Percentiles rank a stretch among this genome's conserved stretches.
These are phyloP conservation scores for Limnephilus auricula DNA, from an alignment of 2,888 invertebrate genomes.

Conservation along the genomic window DNA sequence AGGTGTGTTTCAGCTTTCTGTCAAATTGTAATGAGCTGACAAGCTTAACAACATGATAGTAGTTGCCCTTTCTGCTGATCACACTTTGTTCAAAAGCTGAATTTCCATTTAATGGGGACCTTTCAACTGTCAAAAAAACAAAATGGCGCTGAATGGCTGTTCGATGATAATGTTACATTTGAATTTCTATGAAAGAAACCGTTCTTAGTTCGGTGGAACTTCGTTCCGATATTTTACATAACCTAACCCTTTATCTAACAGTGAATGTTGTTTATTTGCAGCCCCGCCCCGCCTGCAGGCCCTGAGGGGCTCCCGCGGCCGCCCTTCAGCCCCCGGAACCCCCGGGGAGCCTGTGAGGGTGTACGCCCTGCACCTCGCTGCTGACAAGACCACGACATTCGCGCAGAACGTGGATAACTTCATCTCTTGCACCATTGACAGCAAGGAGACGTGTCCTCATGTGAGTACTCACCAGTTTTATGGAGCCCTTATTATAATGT, in stretches of 20 bases:
- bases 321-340: conserved; percentile 76
- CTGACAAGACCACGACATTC: conserved; percentile 92
- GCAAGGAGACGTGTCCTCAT: conserved; percentile 91
- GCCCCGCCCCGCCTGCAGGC: conserved; percentile 88
- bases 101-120: no score
- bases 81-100: no score
- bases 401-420: conserved; percentile 96
- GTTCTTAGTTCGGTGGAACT: no score
- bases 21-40: no score
- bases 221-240: neutral
- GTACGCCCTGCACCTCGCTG: conserved; percentile 88
- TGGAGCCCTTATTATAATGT: neutral
- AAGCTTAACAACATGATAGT: no score
- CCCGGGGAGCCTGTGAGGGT: conserved; percentile 86
- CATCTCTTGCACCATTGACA: conserved; percentile 94
- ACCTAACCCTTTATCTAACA: neutral
- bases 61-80: no score
- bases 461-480: conserved; percentile 68
- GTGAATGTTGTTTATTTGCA: conserved; percentile 69
- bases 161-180: no score
- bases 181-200: no score
- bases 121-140: no score
- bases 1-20: no score
- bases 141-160: no score
- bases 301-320: conserved; percentile 78